These are phyloP conservation scores for Eucidaris tribuloides DNA, from an alignment of 35 echinoderm and acorn worm genomes.

Conservation along the genomic window DNA sequence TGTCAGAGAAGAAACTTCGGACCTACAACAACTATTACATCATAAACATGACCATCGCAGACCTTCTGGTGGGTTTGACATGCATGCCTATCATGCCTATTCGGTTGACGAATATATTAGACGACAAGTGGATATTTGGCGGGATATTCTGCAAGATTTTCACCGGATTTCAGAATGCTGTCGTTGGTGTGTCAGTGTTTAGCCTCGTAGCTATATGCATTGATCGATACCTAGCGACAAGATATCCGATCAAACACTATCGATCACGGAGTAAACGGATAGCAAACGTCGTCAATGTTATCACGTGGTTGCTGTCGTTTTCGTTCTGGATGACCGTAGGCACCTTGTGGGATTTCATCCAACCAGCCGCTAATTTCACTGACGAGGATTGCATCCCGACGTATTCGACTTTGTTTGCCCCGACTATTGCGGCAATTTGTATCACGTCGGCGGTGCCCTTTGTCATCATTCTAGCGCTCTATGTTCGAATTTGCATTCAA, in stretches of 20 bases:
- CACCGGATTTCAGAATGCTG: not conserved
- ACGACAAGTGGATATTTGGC: slow-evolving; percentile 1
- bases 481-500: not conserved
- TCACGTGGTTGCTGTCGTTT: slow-evolving; percentile 13
- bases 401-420: not conserved
- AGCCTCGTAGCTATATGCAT: slow-evolving; percentile 23
- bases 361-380: not conserved
- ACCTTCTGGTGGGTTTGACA: not conserved
- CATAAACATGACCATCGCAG: slow-evolving; percentile 18
- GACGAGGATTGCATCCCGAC: not conserved
- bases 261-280: not conserved
- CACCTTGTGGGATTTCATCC: not conserved
- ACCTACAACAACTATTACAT: slow-evolving; percentile 31
- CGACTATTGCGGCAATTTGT: not conserved
- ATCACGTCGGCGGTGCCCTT: not conserved
- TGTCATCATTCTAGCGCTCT: not conserved
- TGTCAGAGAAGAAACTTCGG: slow-evolving; percentile 19
- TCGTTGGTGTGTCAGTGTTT: not conserved
- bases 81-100: slow-evolving; percentile 45
- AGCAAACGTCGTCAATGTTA: not conserved
- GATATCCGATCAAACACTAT: slow-evolving; percentile 7
- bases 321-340: slow-evolving; percentile 10
- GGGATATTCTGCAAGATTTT: not conserved
- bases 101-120: not conserved
- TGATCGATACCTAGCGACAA: slow-evolving; percentile 37